Percentiles rank a stretch among this genome's conserved stretches.
phyloP scores from a whole-genome alignment of 2,113 vertebrate species.

The Lepisosteus osseus region DNA sequence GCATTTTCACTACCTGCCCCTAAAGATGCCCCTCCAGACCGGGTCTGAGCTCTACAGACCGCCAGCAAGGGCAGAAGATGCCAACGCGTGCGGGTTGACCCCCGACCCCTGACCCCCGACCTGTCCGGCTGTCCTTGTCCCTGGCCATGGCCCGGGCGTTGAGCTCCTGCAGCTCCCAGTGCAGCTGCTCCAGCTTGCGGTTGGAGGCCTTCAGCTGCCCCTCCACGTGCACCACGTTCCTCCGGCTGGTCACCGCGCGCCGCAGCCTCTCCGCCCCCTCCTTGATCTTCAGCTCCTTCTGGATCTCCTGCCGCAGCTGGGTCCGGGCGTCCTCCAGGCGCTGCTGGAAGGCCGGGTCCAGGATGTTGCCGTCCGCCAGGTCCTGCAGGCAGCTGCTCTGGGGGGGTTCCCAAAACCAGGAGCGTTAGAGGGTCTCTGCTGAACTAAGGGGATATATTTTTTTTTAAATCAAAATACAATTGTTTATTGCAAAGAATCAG shows the following conservation, averaged over 20 bases:
- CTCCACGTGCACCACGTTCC: constrained; percentile 61
- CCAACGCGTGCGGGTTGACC: background rate
- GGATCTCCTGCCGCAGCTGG: constrained; percentile 65
- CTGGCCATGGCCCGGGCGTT: constrained; percentile 63
- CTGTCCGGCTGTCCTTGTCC: constrained; percentile 46
- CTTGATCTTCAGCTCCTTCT: constrained; percentile 71
- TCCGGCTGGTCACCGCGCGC: constrained; percentile 59
- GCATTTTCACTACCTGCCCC: background rate
- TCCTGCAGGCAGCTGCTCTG: constrained; percentile 45
- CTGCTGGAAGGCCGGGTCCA: constrained; percentile 69
- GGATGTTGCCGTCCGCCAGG: constrained; percentile 57
- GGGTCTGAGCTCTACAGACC: background rate
- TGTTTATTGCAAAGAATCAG: constrained; percentile 72
- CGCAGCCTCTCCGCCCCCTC: constrained; percentile 65
- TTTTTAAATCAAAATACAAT: constrained; percentile 61
- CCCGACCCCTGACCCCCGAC: constrained; percentile 24
- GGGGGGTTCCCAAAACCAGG: background rate
- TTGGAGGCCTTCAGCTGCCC: constrained; percentile 59
- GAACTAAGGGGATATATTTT: too few relatives aligned
- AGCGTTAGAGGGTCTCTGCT: too few relatives aligned
- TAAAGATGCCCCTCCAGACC: background rate
- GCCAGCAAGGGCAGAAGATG: background rate
- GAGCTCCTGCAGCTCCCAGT: constrained; percentile 67
- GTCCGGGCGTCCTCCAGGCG: constrained; percentile 58
- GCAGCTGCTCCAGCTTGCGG: constrained; percentile 63